Percentiles rank a stretch among this genome's conserved stretches.
Conservation (phyloP, 2,797 vertebrate genomes). For the Danio choprae region DNA sequence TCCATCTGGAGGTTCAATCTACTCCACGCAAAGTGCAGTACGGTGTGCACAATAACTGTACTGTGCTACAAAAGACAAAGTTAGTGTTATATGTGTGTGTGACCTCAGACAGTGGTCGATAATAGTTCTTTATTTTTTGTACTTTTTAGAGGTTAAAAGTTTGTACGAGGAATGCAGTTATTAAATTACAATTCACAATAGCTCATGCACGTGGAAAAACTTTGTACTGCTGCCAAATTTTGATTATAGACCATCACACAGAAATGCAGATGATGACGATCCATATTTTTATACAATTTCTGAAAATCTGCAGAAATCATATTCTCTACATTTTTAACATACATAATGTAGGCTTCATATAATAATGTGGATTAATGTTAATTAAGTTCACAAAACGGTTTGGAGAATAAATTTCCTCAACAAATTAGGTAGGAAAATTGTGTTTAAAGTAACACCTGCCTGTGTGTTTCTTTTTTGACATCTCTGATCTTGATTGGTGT, state of each 20-base stretch:
- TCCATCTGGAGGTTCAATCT: constrained; percentile 25
- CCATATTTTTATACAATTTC: background rate
- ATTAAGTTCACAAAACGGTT: background rate
- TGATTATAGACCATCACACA: background rate
- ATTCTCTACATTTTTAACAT: background rate
- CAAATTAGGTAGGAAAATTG: background rate
- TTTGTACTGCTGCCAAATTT: background rate
- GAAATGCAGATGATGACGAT: background rate
- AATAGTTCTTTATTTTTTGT: background rate
- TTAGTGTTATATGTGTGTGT: constrained; percentile 2
- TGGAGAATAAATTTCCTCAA: background rate
- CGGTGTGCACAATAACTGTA: background rate
- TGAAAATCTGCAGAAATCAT: background rate
- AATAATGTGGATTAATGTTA: background rate
- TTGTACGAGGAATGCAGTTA: background rate
- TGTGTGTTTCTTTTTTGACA: background rate
- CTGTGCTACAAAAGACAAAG: constrained; percentile 5
- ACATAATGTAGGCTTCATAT: too few relatives aligned
- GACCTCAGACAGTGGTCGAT: background rate
- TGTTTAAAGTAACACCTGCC: background rate
- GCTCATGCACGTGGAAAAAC: background rate
- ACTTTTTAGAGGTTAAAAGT: constrained; percentile 6
- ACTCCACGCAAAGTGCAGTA: background rate
- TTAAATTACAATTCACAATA: background rate
- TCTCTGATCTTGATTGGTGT: background rate